A percentile compares a stretch with the other conserved stretches of the same genome.
phyloP scores from a whole-genome alignment of 30 jellyfish, hydroid and myxozoan species.

The Chrysaora quinquecirrha region DNA sequence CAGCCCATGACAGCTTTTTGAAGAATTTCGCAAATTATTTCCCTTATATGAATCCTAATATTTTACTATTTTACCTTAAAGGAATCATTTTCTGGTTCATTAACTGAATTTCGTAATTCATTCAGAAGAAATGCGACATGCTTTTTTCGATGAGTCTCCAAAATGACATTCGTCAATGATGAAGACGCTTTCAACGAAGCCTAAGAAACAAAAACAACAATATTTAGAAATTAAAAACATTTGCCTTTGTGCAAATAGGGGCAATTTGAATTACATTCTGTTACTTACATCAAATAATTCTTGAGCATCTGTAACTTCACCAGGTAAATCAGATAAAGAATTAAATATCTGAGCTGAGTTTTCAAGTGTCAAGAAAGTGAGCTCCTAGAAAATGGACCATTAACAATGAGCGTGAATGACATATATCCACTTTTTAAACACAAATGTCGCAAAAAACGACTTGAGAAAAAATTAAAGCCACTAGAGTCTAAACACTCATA shows the following conservation, averaged over 20 bases:
- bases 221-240: too few species aligned
- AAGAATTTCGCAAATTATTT: too few species aligned
- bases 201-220: slow-evolving; percentile 33
- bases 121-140: slow-evolving; percentile 75
- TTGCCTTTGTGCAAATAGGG: too few species aligned
- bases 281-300: slow-evolving; percentile 75
- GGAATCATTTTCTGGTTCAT: background rate
- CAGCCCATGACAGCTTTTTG: too few species aligned
- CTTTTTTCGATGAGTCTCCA: slow-evolving; percentile 95
- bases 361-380: slow-evolving; percentile 77
- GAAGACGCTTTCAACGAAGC: slow-evolving; percentile 80
- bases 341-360: slow-evolving; percentile 98
- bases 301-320: slow-evolving; percentile 77
- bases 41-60: too few species aligned
- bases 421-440: too few species aligned
- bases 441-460: too few species aligned
- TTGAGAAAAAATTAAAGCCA: too few species aligned
- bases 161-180: slow-evolving; percentile 86
- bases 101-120: slow-evolving; percentile 40
- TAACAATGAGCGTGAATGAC: too few species aligned
- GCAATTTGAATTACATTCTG: too few species aligned
- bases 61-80: too few species aligned
- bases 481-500: too few species aligned
- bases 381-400: slow-evolving; percentile 85
- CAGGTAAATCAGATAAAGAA: slow-evolving; percentile 92